These are phyloP conservation scores for Metridium senile DNA, from an alignment of 92 coral and sea anemone genomes.

Conservation along the genomic window DNA sequence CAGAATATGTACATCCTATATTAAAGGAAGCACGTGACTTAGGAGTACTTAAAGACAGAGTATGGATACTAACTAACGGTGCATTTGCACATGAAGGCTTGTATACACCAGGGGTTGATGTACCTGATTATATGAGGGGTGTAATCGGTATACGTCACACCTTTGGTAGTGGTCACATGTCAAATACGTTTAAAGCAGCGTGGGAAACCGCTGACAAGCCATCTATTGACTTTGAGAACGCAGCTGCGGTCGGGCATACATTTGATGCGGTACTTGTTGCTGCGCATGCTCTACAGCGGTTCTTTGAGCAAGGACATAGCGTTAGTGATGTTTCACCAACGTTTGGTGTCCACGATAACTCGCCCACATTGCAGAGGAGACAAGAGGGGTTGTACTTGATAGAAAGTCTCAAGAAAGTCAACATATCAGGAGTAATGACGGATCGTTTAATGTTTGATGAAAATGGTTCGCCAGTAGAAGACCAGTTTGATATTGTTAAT, in stretches of 20 bases:
- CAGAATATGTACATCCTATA: constrained; percentile 52
- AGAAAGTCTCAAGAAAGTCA: constrained; percentile 53
- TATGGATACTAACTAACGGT: constrained; percentile 80
- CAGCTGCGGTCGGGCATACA: constrained; percentile 67
- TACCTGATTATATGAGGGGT: constrained; percentile 74
- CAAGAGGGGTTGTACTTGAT: constrained; percentile 55
- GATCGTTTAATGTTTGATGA: constrained; percentile 46
- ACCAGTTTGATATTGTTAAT: constrained; percentile 77
- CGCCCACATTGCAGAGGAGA: constrained; percentile 37
- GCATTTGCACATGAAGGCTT: constrained; percentile 69
- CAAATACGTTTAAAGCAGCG: constrained; percentile 45
- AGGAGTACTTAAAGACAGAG: constrained; percentile 78
- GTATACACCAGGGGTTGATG: constrained; percentile 37
- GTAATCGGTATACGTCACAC: constrained; percentile 77
- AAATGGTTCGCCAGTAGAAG: constrained; percentile 53
- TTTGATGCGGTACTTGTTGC: constrained; percentile 80
- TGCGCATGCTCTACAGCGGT: constrained; percentile 68
- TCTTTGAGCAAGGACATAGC: constrained; percentile 58
- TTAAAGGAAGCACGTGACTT: constrained; percentile 78
- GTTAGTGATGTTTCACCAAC: constrained; percentile 33
- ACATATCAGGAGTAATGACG: constrained; percentile 71
- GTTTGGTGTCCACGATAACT: constrained; percentile 42
- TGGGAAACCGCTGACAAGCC: constrained; percentile 60
- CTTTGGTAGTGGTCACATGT: constrained; percentile 53
- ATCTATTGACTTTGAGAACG: constrained; percentile 45